phyloP scores from a whole-genome alignment of 2,797 vertebrate species.

The Amblyopsis hoosieri region DNA sequence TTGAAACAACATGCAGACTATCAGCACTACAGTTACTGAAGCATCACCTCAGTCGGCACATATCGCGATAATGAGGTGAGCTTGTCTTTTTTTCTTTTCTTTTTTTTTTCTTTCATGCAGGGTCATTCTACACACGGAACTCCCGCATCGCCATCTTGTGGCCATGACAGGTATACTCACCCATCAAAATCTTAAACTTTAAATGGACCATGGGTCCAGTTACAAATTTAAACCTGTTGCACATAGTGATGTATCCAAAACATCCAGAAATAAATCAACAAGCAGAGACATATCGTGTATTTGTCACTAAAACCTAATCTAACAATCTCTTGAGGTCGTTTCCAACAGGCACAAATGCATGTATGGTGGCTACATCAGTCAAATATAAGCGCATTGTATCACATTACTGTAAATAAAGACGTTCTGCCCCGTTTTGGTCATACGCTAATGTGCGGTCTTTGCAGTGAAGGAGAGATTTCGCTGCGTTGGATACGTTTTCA shows the following conservation, averaged over 20 bases:
- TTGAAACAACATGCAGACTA: conserved; percentile 71
- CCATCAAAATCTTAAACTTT: conserved; percentile 1
- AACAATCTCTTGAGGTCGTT: conserved; percentile 19
- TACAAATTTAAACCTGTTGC: conserved; percentile 27
- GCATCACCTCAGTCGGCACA: conserved; percentile 69
- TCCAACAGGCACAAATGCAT: conserved; percentile 13
- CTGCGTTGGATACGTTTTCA: conserved; percentile 25
- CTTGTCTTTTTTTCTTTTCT: conserved; percentile 48
- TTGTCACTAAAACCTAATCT: conserved; percentile 8
- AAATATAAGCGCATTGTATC: conserved; percentile 25
- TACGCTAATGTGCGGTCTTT: no score
- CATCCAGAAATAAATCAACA: conserved; percentile 23
- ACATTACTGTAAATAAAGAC: no score
- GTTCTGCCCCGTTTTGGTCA: no score
- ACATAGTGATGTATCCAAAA: conserved; percentile 40
- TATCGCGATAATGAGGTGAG: conserved; percentile 59
- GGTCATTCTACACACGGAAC: conserved; percentile 16
- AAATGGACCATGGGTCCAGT: conserved; percentile 1
- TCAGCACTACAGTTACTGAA: conserved; percentile 73
- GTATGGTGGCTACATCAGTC: conserved; percentile 17
- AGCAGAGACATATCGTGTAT: not conserved
- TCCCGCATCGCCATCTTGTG: conserved; percentile 76
- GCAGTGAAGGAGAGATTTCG: no score
- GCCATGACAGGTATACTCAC: conserved; percentile 40
- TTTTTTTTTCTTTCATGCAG: conserved; percentile 26